Evolutionary conservation across 2,113 vertebrate genomes (phyloP).

Genomic region (Siniperca chuatsi): DNA sequence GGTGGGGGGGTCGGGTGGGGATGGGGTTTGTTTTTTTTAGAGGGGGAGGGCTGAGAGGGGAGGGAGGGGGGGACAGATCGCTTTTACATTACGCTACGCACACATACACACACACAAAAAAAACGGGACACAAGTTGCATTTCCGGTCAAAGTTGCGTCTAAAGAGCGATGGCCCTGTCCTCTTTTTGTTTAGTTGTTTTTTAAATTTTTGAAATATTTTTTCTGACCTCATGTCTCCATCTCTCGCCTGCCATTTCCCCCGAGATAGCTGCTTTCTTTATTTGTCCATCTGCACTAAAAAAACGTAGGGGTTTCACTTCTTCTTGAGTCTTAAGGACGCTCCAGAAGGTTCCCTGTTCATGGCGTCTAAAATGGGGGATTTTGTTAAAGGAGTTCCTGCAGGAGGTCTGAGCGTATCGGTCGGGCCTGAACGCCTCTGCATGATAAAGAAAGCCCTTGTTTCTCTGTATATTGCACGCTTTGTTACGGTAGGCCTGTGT

Average conservation of each 20-base stretch:
- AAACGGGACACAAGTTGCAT: constrained; percentile 89
- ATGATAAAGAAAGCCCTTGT: constrained; percentile 77
- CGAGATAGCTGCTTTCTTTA: neutral
- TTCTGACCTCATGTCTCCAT: neutral
- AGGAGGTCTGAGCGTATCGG: neutral
- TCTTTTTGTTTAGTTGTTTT: constrained; percentile 3
- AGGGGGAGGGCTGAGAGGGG: constrained; percentile 3
- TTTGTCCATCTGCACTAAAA: neutral
- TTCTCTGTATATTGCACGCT: constrained; percentile 83
- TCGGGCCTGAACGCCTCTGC: constrained; percentile 41
- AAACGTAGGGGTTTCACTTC: neutral
- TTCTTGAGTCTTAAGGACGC: neutral
- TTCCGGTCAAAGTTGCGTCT: constrained; percentile 84
- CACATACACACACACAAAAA: constrained; percentile 88
- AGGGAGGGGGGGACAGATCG: constrained; percentile 78
- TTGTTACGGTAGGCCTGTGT: constrained; percentile 65
- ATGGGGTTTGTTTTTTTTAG: no score
- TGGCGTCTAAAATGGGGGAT: neutral
- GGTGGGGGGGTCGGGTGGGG: constrained; percentile 11
- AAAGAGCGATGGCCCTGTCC: constrained; percentile 58
- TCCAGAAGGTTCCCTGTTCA: no score
- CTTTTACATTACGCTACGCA: constrained; percentile 87
- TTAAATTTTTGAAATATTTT: constrained; percentile 18
- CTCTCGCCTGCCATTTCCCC: neutral
- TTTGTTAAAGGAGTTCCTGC: neutral